A percentile compares a stretch with the other conserved stretches of the same genome.
phyloP scores from a whole-genome alignment of 2,797 vertebrate species.

The Oreortyx pictus region DNA sequence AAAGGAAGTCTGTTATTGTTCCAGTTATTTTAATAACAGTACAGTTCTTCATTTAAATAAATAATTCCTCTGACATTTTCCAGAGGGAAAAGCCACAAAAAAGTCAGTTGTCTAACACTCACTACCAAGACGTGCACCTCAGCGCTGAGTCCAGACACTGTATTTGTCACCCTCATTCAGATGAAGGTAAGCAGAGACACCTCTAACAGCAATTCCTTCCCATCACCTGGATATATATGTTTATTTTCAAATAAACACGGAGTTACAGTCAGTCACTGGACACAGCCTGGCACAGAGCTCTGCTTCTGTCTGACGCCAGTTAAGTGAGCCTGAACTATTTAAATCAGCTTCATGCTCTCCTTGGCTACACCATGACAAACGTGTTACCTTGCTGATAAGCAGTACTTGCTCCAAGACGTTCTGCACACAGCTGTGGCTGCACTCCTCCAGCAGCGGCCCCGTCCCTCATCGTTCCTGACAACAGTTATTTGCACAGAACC shows the following conservation, averaged over 20 bases:
- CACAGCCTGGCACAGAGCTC: neutral
- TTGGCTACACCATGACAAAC: neutral
- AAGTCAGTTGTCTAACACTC: neutral
- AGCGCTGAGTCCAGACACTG: neutral
- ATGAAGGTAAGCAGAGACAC: neutral
- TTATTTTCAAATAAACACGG: neutral
- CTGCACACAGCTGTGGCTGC: neutral
- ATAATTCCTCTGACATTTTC: neutral
- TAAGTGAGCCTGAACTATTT: neutral
- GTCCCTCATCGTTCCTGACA: neutral
- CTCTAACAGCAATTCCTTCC: neutral
- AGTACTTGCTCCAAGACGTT: neutral
- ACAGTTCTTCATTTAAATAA: neutral
- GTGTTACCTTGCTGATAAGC: neutral
- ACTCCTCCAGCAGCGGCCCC: neutral
- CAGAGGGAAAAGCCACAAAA: neutral
- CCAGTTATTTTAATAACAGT: neutral
- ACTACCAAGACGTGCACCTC: neutral
- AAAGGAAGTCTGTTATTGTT: neutral
- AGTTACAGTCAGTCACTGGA: neutral
- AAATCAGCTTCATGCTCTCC: neutral
- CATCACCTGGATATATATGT: neutral
- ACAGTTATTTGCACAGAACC: neutral
- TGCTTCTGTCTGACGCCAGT: neutral
- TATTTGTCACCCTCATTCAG: neutral